Conservation (phyloP, 2,888 invertebrate genomes). For the Lydus trimaculatus region DNA sequence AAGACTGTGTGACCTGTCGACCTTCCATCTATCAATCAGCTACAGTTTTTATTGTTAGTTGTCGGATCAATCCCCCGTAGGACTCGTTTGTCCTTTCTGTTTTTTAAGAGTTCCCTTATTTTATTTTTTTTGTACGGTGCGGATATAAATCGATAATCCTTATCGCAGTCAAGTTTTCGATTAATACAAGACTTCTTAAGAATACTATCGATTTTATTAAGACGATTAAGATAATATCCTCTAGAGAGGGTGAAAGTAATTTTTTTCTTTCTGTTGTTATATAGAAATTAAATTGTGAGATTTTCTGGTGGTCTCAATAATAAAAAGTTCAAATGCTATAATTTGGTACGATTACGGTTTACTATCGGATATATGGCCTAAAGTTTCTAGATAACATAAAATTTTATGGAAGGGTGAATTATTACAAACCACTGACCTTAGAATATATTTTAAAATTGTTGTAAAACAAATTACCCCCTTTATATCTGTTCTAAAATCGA, state of each 20-base stretch:
- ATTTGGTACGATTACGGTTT: constrained; percentile 32
- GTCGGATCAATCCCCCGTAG: constrained; percentile 31
- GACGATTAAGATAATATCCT: constrained; percentile 5
- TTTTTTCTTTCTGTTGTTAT: neutral
- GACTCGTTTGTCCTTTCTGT: constrained; percentile 31
- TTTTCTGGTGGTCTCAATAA: neutral
- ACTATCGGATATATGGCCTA: constrained; percentile 31
- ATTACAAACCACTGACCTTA: constrained; percentile 30
- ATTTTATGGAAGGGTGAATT: constrained; percentile 34
- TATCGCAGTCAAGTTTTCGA: neutral
- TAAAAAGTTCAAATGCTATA: constrained; percentile 26
- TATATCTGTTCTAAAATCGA: neutral
- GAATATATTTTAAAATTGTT: constrained; percentile 19
- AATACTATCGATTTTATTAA: constrained; percentile 10
- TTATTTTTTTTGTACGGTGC: neutral
- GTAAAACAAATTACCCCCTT: constrained; percentile 17
- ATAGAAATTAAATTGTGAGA: neutral
- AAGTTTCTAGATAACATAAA: constrained; percentile 30
- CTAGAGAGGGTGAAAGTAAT: neutral
- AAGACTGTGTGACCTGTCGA: constrained; percentile 51
- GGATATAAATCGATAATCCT: neutral
- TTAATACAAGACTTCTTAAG: neutral
- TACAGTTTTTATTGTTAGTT: constrained; percentile 51
- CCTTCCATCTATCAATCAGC: constrained; percentile 55
- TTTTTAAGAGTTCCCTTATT: constrained; percentile 13